A percentile compares a stretch with the other conserved stretches of the same genome.
phyloP scores from a whole-genome alignment of 2,888 invertebrate genomes.

The Scrobipalpa costella region DNA sequence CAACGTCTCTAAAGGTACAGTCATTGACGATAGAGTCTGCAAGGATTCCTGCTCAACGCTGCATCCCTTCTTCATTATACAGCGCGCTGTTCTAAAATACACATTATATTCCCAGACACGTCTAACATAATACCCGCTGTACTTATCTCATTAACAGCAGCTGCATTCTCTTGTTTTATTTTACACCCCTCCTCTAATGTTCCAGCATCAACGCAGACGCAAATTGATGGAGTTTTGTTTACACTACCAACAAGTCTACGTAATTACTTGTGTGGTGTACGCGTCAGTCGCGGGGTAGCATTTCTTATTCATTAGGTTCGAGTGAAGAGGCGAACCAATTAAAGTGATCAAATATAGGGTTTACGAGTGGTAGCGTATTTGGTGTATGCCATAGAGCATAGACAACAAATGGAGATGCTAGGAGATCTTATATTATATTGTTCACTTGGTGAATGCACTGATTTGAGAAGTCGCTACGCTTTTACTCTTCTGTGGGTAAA shows the following conservation, averaged over 20 bases:
- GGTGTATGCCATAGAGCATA: not conserved
- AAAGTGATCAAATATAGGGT: slow-evolving; percentile 58
- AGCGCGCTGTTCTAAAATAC: not conserved
- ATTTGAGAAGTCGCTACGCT: too few relatives aligned
- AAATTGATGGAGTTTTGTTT: slow-evolving; percentile 67
- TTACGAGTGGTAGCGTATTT: slow-evolving; percentile 20
- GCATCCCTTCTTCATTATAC: not conserved
- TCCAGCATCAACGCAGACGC: slow-evolving; percentile 36
- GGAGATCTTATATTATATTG: not conserved
- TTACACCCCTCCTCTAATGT: slow-evolving; percentile 27
- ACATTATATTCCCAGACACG: slow-evolving; percentile 15
- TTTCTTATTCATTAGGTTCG: slow-evolving; percentile 54
- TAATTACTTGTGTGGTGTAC: slow-evolving; percentile 63
- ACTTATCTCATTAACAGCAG: slow-evolving; percentile 23
- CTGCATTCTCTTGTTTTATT: slow-evolving; percentile 25
- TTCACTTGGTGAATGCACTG: too few relatives aligned
- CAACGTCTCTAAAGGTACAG: too few relatives aligned
- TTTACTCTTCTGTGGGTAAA: too few relatives aligned
- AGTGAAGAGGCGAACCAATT: slow-evolving; percentile 55
- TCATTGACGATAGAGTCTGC: not conserved
- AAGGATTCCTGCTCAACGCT: not conserved
- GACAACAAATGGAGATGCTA: not conserved
- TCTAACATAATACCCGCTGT: slow-evolving; percentile 14
- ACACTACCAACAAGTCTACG: slow-evolving; percentile 57
- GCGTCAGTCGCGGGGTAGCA: slow-evolving; percentile 40